These are phyloP conservation scores for Tachystola acroxantha DNA, from an alignment of 2,888 invertebrate species.

Conservation along the genomic window DNA sequence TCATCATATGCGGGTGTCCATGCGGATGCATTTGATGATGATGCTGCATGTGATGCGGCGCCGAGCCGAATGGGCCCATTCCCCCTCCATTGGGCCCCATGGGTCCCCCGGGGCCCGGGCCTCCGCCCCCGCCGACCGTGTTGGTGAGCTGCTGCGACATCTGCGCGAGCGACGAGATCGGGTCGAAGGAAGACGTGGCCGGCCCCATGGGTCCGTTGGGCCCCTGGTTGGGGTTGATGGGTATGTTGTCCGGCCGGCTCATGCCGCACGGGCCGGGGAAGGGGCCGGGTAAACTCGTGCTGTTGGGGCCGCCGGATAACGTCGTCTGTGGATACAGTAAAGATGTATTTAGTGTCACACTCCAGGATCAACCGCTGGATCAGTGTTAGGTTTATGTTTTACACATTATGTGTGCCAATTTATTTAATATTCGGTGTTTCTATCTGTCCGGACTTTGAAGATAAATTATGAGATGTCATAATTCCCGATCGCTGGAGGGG, in stretches of 20 bases:
- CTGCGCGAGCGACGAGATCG: conserved; percentile 94
- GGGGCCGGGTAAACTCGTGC: conserved; percentile 70
- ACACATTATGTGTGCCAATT: no score
- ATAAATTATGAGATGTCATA: no score
- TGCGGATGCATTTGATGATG: conserved; percentile 70
- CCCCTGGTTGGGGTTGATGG: conserved; percentile 71
- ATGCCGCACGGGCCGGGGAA: conserved; percentile 73
- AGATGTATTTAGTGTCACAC: neutral
- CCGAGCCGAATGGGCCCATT: conserved; percentile 61
- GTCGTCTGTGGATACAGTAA: conserved; percentile 48
- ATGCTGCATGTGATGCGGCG: conserved; percentile 68
- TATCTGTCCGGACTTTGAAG: no score
- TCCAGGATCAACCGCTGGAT: neutral
- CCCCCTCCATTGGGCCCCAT: conserved; percentile 55
- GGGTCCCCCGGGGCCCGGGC: conserved; percentile 44
- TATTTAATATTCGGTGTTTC: no score
- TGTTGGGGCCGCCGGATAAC: conserved; percentile 68
- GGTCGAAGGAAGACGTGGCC: conserved; percentile 86
- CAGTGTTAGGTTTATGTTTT: no score
- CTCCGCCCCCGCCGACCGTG: conserved; percentile 76
- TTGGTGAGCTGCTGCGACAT: conserved; percentile 96
- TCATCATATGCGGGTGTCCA: conserved; percentile 72
- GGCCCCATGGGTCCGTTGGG: conserved; percentile 78
- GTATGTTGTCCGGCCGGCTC: conserved; percentile 68
- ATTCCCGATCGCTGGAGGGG: no score